These are phyloP conservation scores for Aphelocoma californica DNA, from an alignment of 2,797 vertebrate species.

Conservation along the genomic window DNA sequence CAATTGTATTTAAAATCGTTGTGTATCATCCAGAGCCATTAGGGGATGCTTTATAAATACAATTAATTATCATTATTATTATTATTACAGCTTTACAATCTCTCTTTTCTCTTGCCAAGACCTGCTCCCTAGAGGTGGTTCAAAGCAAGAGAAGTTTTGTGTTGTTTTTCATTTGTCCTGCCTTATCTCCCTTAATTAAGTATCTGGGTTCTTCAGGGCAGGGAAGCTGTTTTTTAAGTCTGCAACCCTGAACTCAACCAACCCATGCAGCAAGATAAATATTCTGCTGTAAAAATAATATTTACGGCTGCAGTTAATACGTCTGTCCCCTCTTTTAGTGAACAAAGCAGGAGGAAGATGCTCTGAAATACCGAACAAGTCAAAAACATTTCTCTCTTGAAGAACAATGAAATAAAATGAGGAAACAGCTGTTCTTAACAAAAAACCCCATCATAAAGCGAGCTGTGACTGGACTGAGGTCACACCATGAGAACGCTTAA, in stretches of 20 bases:
- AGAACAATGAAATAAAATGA: background rate
- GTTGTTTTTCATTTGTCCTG: slow-evolving; percentile 50
- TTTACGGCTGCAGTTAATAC: background rate
- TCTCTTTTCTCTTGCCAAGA: slow-evolving; percentile 62
- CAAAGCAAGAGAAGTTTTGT: slow-evolving; percentile 54
- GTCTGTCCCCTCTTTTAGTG: background rate
- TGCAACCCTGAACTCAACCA: background rate
- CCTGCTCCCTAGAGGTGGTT: slow-evolving; percentile 48
- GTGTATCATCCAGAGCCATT: background rate
- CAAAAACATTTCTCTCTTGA: background rate
- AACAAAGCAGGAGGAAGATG: background rate
- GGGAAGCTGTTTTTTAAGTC: slow-evolving; percentile 10
- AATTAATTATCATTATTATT: slow-evolving; percentile 59
- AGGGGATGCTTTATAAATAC: slow-evolving; percentile 44
- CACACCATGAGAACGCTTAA: fast-evolving
- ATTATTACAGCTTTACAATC: slow-evolving; percentile 35
- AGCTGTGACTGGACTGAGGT: background rate
- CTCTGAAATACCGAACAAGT: background rate
- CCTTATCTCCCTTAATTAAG: slow-evolving; percentile 51
- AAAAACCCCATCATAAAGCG: fast-evolving
- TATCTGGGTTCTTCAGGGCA: slow-evolving; percentile 24
- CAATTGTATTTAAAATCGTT: background rate
- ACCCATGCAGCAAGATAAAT: background rate
- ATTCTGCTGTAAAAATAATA: slow-evolving; percentile 20
- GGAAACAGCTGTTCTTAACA: background rate